Percentiles rank a stretch among this genome's conserved stretches.
Conservation (phyloP, 2,113 vertebrate genomes). For the Agelaius tricolor region DNA sequence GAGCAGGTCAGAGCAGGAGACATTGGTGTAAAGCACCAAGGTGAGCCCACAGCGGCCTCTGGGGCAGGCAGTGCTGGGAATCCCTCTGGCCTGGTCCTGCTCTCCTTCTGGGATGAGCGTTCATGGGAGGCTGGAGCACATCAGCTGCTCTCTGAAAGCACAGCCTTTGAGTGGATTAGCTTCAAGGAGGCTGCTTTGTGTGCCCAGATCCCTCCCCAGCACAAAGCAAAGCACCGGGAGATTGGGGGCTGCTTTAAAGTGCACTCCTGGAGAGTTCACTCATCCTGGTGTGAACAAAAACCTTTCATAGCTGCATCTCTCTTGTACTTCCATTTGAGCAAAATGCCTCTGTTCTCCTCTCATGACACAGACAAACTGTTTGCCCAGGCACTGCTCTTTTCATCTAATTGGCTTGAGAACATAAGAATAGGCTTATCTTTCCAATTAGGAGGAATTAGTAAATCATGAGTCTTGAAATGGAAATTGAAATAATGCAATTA, state of each 20-base stretch:
- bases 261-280: neutral
- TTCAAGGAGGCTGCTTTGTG: neutral
- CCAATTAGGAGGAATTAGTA: neutral
- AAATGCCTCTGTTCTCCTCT: neutral
- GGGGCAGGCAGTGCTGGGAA: neutral
- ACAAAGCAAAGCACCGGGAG: neutral
- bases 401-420: neutral
- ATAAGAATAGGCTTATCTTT: neutral
- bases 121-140: neutral
- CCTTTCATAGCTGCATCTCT: neutral
- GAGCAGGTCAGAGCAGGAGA: neutral
- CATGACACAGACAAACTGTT: neutral
- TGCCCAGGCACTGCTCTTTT: neutral
- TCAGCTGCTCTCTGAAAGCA: neutral
- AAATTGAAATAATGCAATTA: neutral
- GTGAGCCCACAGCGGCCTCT: neutral
- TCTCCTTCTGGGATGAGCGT: neutral
- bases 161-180: neutral
- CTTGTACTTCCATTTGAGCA: neutral
- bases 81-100: neutral
- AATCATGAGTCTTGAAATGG: neutral
- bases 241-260: accelerated
- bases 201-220: neutral
- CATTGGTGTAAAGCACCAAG: neutral
- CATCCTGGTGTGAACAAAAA: neutral